These are phyloP conservation scores for Stratiomys singularior DNA, from an alignment of 2,888 invertebrate genomes.

Conservation along the genomic window DNA sequence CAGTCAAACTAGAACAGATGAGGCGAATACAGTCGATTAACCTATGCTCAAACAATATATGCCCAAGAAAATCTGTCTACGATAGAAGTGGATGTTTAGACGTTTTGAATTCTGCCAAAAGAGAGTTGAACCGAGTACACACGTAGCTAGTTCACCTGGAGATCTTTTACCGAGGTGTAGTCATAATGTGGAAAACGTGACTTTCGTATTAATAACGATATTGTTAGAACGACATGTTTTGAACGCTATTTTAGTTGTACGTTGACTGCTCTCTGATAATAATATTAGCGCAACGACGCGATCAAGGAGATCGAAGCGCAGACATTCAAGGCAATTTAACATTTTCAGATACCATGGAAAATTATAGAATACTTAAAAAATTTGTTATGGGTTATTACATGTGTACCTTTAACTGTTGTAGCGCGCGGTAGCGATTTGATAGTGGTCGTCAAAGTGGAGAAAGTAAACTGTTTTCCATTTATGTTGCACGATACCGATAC, in stretches of 20 bases:
- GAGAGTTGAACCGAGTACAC: too few relatives aligned
- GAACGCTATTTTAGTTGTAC: not conserved
- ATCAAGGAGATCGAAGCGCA: not conserved
- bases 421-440: conserved; percentile 14
- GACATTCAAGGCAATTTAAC: not conserved
- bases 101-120: too few relatives aligned
- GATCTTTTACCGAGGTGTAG: conserved; percentile 40
- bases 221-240: conserved; percentile 43
- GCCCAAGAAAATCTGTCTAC: not conserved
- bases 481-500: conserved; percentile 14
- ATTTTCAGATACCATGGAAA: conserved; percentile 29
- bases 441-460: conserved; percentile 7
- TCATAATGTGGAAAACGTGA: conserved; percentile 44
- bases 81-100: conserved; percentile 8
- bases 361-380: conserved; percentile 43
- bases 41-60: not conserved
- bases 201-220: conserved; percentile 47
- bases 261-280: not conserved
- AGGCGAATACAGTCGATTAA: conserved; percentile 32
- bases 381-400: conserved; percentile 29
- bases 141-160: conserved; percentile 1
- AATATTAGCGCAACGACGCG: not conserved
- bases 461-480: conserved; percentile 37
- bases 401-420: conserved; percentile 18
- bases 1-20: not conserved